Percentiles rank a stretch among this genome's conserved stretches.
These are phyloP conservation scores for Cybosia mesomella DNA, from an alignment of 2,888 invertebrate genomes.

Conservation along the genomic window DNA sequence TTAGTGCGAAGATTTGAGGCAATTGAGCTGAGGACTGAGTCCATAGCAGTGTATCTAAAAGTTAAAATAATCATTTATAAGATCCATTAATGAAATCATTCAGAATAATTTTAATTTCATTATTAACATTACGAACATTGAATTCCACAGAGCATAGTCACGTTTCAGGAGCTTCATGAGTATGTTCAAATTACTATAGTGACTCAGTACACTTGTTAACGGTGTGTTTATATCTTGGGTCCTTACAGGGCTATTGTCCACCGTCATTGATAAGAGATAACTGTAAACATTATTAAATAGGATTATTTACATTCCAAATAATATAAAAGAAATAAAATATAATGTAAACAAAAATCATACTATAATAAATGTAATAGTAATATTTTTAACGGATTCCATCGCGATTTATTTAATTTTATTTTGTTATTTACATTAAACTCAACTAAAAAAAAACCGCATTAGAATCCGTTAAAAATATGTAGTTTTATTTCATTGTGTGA, in stretches of 20 bases:
- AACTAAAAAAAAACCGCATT: too few species aligned
- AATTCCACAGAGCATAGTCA: constrained; percentile 71
- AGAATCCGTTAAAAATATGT: too few species aligned
- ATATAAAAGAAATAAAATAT: neutral
- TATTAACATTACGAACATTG: constrained; percentile 64
- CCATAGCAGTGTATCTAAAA: constrained; percentile 70
- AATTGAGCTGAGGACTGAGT: constrained; percentile 63
- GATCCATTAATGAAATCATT: neutral
- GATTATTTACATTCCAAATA: neutral
- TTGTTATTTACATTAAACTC: too few species aligned
- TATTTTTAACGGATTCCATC: too few species aligned
- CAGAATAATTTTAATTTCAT: neutral
- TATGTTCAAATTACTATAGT: constrained; percentile 82
- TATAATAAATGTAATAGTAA: too few species aligned
- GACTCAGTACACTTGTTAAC: constrained; percentile 80
- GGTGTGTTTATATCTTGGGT: constrained; percentile 79
- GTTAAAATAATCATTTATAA: neutral
- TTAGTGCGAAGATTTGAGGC: constrained; percentile 68
- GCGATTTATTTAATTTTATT: too few species aligned
- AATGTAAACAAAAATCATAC: too few species aligned
- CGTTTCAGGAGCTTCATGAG: constrained; percentile 83
- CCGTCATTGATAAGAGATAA: constrained; percentile 69
- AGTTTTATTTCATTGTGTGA: too few species aligned
- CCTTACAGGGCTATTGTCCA: constrained; percentile 71
- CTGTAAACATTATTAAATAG: constrained; percentile 53